Percentiles rank a stretch among this genome's conserved stretches.
These are phyloP conservation scores for Macaca mulatta DNA, from an alignment of 2,113 vertebrate genomes.

Conservation along the genomic window DNA sequence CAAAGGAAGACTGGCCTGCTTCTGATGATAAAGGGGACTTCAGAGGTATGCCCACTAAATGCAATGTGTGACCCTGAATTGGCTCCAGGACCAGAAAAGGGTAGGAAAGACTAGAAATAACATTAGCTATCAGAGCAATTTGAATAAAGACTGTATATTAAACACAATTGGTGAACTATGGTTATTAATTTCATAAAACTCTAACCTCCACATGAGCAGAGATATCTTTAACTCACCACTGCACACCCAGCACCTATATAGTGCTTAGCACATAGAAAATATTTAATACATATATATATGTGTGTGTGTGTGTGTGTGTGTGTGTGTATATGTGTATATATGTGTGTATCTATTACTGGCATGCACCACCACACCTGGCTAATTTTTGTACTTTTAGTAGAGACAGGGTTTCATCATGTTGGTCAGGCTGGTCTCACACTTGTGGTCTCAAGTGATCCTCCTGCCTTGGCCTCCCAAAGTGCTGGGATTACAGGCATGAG, in stretches of 20 bases:
- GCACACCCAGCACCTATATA: not conserved
- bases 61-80: not conserved
- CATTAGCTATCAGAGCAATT: not conserved
- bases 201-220: not conserved
- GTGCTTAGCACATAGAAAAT: not conserved
- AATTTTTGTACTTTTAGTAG: not conserved
- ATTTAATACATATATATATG: not conserved
- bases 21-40: not conserved
- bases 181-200: not conserved
- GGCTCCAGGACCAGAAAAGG: not conserved
- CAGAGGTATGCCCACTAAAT: rapidly evolving
- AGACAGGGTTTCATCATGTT: not conserved
- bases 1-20: not conserved
- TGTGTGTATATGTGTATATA: rapidly evolving
- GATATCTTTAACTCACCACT: not conserved
- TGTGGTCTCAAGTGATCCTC: not conserved
- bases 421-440: not conserved
- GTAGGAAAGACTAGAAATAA: not conserved
- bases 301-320: too few relatives aligned
- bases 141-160: not conserved
- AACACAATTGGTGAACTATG: not conserved
- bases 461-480: not conserved
- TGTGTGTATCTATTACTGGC: not conserved
- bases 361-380: not conserved
- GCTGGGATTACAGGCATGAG: not conserved